Evolutionary conservation across 1,140 invertebrate species (phyloP).

Genomic region (Drosophila grimshawi): DNA sequence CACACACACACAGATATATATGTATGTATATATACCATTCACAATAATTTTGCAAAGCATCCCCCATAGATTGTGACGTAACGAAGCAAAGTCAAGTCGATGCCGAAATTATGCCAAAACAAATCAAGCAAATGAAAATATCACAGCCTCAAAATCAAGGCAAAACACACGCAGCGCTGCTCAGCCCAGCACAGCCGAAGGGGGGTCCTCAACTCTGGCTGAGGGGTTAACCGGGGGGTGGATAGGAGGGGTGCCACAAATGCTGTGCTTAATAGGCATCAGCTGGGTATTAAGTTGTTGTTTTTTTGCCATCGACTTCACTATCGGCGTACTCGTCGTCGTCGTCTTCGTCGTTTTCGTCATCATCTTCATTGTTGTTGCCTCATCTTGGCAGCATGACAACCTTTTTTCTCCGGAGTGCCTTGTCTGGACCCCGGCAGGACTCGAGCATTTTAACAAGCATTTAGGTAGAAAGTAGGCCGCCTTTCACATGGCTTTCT

Average conservation of each 20-base stretch:
- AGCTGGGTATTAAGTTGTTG: conserved; percentile 82
- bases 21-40: conserved; percentile 17
- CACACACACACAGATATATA: conserved; percentile 11
- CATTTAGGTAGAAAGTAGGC: conserved; percentile 36
- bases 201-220: background rate
- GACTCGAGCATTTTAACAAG: conserved; percentile 60
- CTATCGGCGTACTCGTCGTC: background rate
- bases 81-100: conserved; percentile 30
- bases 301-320: conserved; percentile 47
- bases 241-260: conserved; percentile 63
- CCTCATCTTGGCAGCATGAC: conserved; percentile 69
- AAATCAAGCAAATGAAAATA: conserved; percentile 83
- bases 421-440: conserved; percentile 24
- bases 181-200: background rate
- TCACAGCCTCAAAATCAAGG: conserved; percentile 77
- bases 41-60: conserved; percentile 59
- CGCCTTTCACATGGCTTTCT: conserved; percentile 34
- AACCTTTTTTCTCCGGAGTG: conserved; percentile 63
- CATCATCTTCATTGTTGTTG: conserved; percentile 39
- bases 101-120: conserved; percentile 77
- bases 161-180: conserved; percentile 56
- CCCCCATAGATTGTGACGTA: conserved; percentile 16
- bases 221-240: conserved; percentile 1
- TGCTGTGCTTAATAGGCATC: conserved; percentile 83
- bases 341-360: conserved; percentile 7